Base-by-base conservation (phyloP, 2,888 invertebrate genomes). In the Anarsia innoxiella region DNA sequence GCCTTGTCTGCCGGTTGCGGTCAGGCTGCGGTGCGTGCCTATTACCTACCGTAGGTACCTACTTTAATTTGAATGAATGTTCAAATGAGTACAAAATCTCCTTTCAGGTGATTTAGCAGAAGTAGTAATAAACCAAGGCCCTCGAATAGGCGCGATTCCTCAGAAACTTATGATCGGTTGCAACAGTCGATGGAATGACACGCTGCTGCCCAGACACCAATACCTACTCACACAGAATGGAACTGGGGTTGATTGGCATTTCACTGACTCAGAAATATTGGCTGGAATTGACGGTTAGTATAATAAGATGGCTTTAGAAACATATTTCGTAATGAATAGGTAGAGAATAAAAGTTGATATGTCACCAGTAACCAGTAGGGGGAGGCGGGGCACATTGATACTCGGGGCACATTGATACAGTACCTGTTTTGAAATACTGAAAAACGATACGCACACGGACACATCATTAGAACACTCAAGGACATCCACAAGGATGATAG, bases 281-380 rank as follows among this genome's bases (percentile, higher is more conserved):
- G 91, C 88, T 23, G 90, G 89, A 19, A 83, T 92, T 31, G 91
- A 92, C 59, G 91, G 91, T 88, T 3, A 19, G 19, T n/a, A n/a
- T n/a, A n/a, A n/a, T n/a, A n/a, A n/a, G n/a, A n/a, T n/a, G n/a
- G n/a, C n/a, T n/a, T n/a, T n/a, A n/a, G n/a, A n/a, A n/a, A n/a
- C n/a, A n/a, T n/a, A n/a, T n/a, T n/a, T n/a, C n/a, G n/a, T n/a
- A n/a, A n/a, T n/a, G n/a, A n/a, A n/a, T n/a, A n/a, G n/a, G n/a
- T n/a, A n/a, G n/a, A n/a, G n/a, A n/a, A n/a, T n/a, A n/a, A n/a
- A n/a, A n/a, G n/a, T n/a, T n/a, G n/a, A n/a, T n/a, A n/a, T n/a
- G n/a, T n/a, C n/a, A n/a, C n/a, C n/a, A n/a, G n/a, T n/a, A n/a
- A n/a, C n/a, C n/a, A n/a, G n/a, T n/a, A n/a, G n/a, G n/a, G n/a